A percentile compares a stretch with the other conserved stretches of the same genome.
These are phyloP conservation scores for Melanostoma scalare DNA, from an alignment of 2,888 invertebrate genomes.

Conservation along the genomic window DNA sequence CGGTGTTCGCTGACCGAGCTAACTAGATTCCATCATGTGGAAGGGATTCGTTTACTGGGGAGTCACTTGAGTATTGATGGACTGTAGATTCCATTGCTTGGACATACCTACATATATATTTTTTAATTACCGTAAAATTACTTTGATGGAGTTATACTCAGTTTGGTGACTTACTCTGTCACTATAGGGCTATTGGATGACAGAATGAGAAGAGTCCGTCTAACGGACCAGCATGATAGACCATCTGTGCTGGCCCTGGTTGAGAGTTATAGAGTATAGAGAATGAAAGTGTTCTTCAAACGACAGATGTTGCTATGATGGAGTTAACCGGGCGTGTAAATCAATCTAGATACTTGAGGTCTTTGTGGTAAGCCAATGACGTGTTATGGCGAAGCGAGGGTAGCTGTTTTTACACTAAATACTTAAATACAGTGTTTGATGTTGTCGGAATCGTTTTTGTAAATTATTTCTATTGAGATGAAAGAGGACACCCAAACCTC, in stretches of 20 bases:
- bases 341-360: constrained; percentile 58
- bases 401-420: constrained; percentile 29
- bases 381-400: constrained; percentile 41
- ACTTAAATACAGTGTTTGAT: too few species aligned
- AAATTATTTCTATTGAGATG: too few species aligned
- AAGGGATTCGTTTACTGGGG: constrained; percentile 47
- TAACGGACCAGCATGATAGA: constrained; percentile 54
- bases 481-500: too few species aligned
- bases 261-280: constrained; percentile 22
- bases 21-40: constrained; percentile 52
- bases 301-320: constrained; percentile 65
- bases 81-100: constrained; percentile 33
- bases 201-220: constrained; percentile 10
- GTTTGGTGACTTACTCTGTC: constrained; percentile 49
- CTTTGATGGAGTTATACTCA: constrained; percentile 56
- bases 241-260: constrained; percentile 58
- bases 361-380: constrained; percentile 49
- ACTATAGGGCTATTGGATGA: constrained; percentile 52
- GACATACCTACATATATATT: constrained; percentile 11
- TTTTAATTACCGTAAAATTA: constrained; percentile 72
- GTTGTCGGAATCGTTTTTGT: too few species aligned
- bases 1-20: constrained; percentile 47
- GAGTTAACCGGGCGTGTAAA: constrained; percentile 58
- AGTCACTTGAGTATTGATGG: constrained; percentile 32
- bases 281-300: neutral